Percentiles rank a stretch among this genome's conserved stretches.
These are phyloP conservation scores for Disparrhopalites patrizii DNA, from an alignment of 2,888 invertebrate species.

Conservation along the genomic window DNA sequence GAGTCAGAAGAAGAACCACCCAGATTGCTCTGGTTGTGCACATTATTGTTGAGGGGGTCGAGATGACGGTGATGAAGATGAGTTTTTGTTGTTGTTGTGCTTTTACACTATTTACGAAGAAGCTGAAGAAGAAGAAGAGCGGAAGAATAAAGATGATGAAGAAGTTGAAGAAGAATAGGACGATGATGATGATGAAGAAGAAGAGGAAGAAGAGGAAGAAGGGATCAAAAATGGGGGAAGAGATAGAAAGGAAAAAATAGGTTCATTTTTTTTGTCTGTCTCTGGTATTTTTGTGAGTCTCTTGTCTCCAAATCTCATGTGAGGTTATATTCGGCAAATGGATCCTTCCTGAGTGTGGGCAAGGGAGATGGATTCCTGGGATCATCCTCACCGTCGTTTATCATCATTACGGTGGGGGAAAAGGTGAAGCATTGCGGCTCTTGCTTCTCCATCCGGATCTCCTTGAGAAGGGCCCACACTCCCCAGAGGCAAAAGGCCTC, in stretches of 20 bases:
- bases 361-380: slow-evolving; percentile 1
- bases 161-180: too few relatives aligned
- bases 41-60: too few relatives aligned
- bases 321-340: slow-evolving; percentile 24
- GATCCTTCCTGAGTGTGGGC: slow-evolving; percentile 8
- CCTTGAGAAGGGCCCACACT: slow-evolving; percentile 13
- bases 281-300: background rate
- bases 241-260: background rate
- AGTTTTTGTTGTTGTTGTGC: too few relatives aligned
- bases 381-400: slow-evolving; percentile 6
- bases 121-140: too few relatives aligned
- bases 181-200: too few relatives aligned
- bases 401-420: slow-evolving; percentile 18
- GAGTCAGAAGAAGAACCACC: too few relatives aligned
- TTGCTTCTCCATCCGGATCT: slow-evolving; percentile 8
- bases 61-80: too few relatives aligned
- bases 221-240: background rate
- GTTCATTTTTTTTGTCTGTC: background rate
- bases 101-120: too few relatives aligned
- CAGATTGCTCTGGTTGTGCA: too few relatives aligned
- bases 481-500: slow-evolving; percentile 20
- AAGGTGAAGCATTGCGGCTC: slow-evolving; percentile 8
- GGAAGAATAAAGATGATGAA: too few relatives aligned
- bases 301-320: background rate
- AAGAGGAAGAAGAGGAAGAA: background rate